Conservation (phyloP, 2,797 vertebrate genomes). For the Sternotherus odoratus region DNA sequence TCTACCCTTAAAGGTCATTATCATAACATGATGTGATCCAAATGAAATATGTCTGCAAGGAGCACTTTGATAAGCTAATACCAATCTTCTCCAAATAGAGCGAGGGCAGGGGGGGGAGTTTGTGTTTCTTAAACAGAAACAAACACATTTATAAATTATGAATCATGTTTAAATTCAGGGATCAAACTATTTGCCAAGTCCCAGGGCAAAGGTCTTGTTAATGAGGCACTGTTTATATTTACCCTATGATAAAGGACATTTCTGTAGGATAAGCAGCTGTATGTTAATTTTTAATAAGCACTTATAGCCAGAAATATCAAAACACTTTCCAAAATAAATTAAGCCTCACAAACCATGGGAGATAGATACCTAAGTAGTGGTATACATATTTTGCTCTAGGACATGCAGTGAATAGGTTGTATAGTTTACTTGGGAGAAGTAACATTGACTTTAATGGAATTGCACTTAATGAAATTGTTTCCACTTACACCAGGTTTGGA, state of each 20-base stretch:
- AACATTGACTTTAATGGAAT: too few relatives aligned
- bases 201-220: background rate
- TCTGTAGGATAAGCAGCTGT: background rate
- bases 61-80: background rate
- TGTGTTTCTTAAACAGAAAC: background rate
- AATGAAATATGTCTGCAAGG: background rate
- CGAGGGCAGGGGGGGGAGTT: accelerated
- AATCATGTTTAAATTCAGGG: background rate
- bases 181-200: background rate
- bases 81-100: background rate
- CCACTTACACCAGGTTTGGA: background rate
- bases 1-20: accelerated
- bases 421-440: accelerated
- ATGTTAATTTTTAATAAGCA: accelerated
- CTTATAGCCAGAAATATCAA: background rate
- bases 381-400: accelerated
- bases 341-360: background rate
- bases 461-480: background rate
- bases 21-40: background rate
- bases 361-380: background rate
- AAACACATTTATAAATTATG: background rate
- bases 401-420: background rate
- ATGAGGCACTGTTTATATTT: background rate
- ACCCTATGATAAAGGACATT: background rate
- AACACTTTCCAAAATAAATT: background rate